Evolutionary conservation across 2,113 vertebrate genomes (phyloP).

Genomic region (Fulmarus glacialis): DNA sequence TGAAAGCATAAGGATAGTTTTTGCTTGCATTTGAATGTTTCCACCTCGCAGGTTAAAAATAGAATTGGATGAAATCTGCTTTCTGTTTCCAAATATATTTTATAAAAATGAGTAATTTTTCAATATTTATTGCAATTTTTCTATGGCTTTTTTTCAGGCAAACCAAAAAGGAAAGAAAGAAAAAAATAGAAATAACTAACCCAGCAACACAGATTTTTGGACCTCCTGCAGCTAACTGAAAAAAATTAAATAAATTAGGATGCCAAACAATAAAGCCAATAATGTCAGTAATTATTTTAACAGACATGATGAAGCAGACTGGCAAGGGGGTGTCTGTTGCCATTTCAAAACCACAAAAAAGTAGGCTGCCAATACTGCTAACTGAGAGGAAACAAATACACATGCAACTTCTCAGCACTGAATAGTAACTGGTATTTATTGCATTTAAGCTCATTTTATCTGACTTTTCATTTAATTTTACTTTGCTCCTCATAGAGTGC

Average conservation of each 20-base stretch:
- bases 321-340: slow-evolving; percentile 36
- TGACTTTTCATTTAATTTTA: slow-evolving; percentile 69
- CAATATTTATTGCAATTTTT: background rate
- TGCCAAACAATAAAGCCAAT: slow-evolving; percentile 6
- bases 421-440: slow-evolving; percentile 45
- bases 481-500: slow-evolving; percentile 39
- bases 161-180: background rate
- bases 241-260: background rate
- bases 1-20: background rate
- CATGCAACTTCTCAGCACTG: background rate
- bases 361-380: background rate
- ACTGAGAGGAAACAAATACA: slow-evolving; percentile 23
- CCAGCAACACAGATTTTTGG: background rate
- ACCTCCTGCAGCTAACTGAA: background rate
- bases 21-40: background rate
- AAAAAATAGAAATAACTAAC: background rate
- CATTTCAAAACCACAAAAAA: slow-evolving; percentile 45
- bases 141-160: background rate
- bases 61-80: background rate
- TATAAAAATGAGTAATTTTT: background rate
- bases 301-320: slow-evolving; percentile 10
- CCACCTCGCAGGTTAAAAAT: background rate
- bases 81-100: background rate
- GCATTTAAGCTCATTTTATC: slow-evolving; percentile 48
- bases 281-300: slow-evolving; percentile 50